These are phyloP conservation scores for Pogoniulus pusillus DNA, from an alignment of 2,797 vertebrate genomes.

Conservation along the genomic window DNA sequence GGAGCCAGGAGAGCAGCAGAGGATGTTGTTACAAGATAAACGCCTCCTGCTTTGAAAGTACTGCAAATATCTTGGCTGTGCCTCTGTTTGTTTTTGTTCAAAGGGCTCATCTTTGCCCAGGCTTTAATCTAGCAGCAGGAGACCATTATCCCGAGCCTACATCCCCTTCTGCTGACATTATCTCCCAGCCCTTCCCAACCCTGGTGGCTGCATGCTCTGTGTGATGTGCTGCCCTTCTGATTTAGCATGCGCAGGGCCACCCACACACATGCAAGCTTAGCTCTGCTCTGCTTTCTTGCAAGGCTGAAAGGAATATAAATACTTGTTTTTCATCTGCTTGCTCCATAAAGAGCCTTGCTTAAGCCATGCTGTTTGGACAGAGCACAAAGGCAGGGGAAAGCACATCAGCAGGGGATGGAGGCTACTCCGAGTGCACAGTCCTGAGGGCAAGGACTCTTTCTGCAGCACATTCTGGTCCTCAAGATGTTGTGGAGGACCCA, in stretches of 20 bases:
- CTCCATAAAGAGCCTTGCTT: background rate
- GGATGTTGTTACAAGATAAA: constrained; percentile 44
- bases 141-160: constrained; percentile 65
- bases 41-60: constrained; percentile 45
- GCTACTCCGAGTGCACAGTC: background rate
- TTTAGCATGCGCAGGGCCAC: background rate
- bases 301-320: background rate
- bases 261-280: background rate
- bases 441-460: background rate
- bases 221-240: constrained; percentile 1
- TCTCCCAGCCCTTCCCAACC: constrained; percentile 16
- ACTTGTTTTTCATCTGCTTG: background rate
- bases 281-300: background rate
- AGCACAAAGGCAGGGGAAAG: background rate
- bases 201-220: background rate
- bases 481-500: background rate
- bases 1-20: constrained; percentile 17
- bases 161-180: constrained; percentile 63
- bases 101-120: constrained; percentile 44
- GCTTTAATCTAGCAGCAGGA: constrained; percentile 74
- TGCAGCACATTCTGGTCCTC: background rate
- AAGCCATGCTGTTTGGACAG: background rate
- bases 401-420: background rate
- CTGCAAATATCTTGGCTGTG: constrained; percentile 14
- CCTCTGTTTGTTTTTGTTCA: constrained; percentile 26